Percentiles rank a stretch among this genome's conserved stretches.
Evolutionary conservation across 2,113 vertebrate genomes (phyloP).

Genomic region (Cynopterus brachyotis): DNA sequence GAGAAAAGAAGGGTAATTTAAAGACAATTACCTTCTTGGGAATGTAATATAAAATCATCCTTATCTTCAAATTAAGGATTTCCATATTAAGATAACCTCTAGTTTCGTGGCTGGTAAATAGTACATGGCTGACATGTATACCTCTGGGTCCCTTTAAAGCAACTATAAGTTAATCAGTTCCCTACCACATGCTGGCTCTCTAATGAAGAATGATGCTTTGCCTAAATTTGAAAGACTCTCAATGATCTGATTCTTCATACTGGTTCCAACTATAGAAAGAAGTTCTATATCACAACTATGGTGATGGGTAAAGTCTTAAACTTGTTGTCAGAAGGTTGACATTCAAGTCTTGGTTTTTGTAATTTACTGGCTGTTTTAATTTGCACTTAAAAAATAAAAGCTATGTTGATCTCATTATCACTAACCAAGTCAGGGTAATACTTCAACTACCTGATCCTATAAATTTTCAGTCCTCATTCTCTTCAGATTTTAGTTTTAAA

Average conservation of each 20-base stretch:
- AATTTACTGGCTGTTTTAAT: not conserved
- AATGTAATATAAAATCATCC: conserved; percentile 39
- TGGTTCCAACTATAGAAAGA: not conserved
- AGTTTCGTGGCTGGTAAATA: conserved; percentile 58
- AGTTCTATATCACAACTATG: not conserved
- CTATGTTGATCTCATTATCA: not conserved
- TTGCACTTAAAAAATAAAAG: not conserved
- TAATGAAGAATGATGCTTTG: conserved; percentile 58
- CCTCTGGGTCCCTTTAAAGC: conserved; percentile 41
- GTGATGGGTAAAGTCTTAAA: not conserved
- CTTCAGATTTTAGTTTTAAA: not conserved
- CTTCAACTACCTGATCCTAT: not conserved
- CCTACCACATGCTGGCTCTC: conserved; percentile 37
- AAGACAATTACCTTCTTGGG: conserved; percentile 42
- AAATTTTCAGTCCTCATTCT: not conserved
- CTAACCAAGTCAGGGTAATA: not conserved
- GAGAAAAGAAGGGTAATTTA: conserved; percentile 45
- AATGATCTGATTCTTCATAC: not conserved
- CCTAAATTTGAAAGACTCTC: conserved; percentile 30
- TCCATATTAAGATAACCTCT: conserved; percentile 59
- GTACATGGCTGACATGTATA: conserved; percentile 34
- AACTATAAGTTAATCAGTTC: conserved; percentile 47
- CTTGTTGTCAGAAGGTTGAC: not conserved
- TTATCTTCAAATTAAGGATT: conserved; percentile 65
- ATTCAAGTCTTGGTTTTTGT: not conserved